Evolutionary conservation across 2,113 vertebrate genomes (phyloP), one percentile per base, ranked within the genome.

Genomic region (Lutjanus erythropterus): DNA sequence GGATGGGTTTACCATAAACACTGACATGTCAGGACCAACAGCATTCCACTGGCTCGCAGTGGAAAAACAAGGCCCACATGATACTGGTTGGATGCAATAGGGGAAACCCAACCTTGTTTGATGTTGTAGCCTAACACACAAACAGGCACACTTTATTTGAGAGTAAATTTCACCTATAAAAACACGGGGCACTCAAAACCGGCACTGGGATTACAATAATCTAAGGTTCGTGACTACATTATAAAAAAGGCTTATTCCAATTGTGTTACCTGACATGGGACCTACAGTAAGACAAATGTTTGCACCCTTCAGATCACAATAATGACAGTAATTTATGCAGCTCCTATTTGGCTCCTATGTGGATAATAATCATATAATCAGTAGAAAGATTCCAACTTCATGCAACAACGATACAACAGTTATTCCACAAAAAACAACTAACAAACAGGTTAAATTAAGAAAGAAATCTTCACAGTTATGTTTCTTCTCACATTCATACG

Each of bases 351-450:
- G 46, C 71, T 78, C 60, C 67, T 67, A 53, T 80, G 68, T 79
- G 77, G 76, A 77, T 66, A 33, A 44, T 78, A 80, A 75, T 66
- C 66, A 44, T 77, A 59, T 72, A 71, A 83, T 75, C 65, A 84
- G 77, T 83, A 88, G 77, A 90, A 91, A 90, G 58, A 68, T 78
- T 91, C 61, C 78, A 83, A 74, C 25, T 65, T 89, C 91, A 93
- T 92, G 93, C 91, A 92, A 87, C 74, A 86, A 82, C 65, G 80
- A 66, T 72, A 91, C 80, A 81, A 92, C 80, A 89, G 77, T 61
- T 85, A 80, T 62, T 76, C 67, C 81, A 90, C 91, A 75, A 78
- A 19, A 55, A 77, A 80, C n/a, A 46, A 75, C 2, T 7, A 66
- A 79, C 23, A 53, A 82, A 86, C 52, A 75, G 29, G 47, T 49